Evolutionary conservation across 2,888 invertebrate species (phyloP).

Genomic region (Lagria hirta): DNA sequence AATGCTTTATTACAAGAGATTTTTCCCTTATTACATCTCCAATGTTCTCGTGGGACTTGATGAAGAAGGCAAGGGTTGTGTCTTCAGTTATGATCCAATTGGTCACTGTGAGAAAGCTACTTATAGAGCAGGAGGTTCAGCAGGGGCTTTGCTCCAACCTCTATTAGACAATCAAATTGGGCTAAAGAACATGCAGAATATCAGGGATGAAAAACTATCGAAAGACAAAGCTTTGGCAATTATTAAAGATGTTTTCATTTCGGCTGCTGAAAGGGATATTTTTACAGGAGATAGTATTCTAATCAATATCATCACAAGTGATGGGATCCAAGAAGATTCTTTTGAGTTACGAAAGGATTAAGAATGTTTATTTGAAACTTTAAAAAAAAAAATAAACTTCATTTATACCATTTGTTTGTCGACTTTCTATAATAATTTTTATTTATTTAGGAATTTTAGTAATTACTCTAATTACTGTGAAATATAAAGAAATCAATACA

Average conservation of each 20-base stretch:
- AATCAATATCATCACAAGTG: constrained; percentile 85
- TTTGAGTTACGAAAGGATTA: constrained; percentile 89
- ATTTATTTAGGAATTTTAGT: too few species aligned
- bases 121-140: constrained; percentile 89
- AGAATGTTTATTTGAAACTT: too few species aligned
- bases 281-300: constrained; percentile 91
- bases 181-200: constrained; percentile 81
- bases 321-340: constrained; percentile 72
- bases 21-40: constrained; percentile 97
- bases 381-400: too few species aligned
- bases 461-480: too few species aligned
- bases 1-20: constrained; percentile 92
- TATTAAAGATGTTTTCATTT: constrained; percentile 94
- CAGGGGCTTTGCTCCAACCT: constrained; percentile 88
- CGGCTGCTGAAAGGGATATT: constrained; percentile 97
- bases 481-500: too few species aligned
- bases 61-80: constrained; percentile 88
- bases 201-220: constrained; percentile 63
- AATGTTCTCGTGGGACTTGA: constrained; percentile 94
- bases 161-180: constrained; percentile 96
- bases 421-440: too few species aligned
- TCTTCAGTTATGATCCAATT: constrained; percentile 96
- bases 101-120: constrained; percentile 87
- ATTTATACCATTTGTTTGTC: too few species aligned
- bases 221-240: constrained; percentile 81